Evolutionary conservation across 2,888 invertebrate genomes (phyloP).

Genomic region (Scaptomyza tumidula): DNA sequence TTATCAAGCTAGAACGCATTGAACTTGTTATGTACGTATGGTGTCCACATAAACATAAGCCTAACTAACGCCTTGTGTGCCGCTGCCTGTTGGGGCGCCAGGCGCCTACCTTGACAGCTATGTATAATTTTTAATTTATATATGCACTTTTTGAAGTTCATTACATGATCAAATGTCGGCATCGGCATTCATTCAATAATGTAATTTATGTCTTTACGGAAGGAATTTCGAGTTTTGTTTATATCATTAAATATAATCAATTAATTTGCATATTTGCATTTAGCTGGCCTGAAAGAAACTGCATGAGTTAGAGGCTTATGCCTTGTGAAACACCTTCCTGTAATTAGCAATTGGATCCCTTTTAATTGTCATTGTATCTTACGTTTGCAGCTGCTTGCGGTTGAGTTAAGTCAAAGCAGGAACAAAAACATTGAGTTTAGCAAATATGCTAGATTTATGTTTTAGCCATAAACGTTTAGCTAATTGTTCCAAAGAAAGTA

Average conservation of each 20-base stretch:
- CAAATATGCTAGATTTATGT: slow-evolving; percentile 74
- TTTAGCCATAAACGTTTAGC: slow-evolving; percentile 67
- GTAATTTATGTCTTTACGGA: slow-evolving; percentile 74
- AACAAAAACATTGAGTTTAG: slow-evolving; percentile 46
- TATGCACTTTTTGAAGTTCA: slow-evolving; percentile 12
- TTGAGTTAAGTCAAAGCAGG: slow-evolving; percentile 67
- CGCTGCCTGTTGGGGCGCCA: slow-evolving; percentile 25
- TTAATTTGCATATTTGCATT: slow-evolving; percentile 29
- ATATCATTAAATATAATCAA: slow-evolving; percentile 22
- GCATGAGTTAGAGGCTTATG: slow-evolving; percentile 13
- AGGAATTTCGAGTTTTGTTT: slow-evolving; percentile 37
- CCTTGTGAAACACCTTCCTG: slow-evolving; percentile 26
- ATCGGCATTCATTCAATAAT: slow-evolving; percentile 26
- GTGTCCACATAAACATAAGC: slow-evolving; percentile 58
- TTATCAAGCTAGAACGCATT: slow-evolving; percentile 30
- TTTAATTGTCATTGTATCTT: slow-evolving; percentile 18
- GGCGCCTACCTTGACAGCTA: slow-evolving; percentile 45
- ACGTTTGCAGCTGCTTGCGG: slow-evolving; percentile 20
- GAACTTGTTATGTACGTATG: slow-evolving; percentile 40
- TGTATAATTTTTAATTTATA: slow-evolving; percentile 37
- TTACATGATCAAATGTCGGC: slow-evolving; percentile 33
- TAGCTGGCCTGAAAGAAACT: slow-evolving; percentile 6
- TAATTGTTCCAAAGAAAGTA: slow-evolving; percentile 71
- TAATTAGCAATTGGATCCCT: slow-evolving; percentile 47
- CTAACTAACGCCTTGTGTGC: slow-evolving; percentile 34